Conservation (phyloP, 2,113 vertebrate genomes). For the Dicentrarchus labrax region DNA sequence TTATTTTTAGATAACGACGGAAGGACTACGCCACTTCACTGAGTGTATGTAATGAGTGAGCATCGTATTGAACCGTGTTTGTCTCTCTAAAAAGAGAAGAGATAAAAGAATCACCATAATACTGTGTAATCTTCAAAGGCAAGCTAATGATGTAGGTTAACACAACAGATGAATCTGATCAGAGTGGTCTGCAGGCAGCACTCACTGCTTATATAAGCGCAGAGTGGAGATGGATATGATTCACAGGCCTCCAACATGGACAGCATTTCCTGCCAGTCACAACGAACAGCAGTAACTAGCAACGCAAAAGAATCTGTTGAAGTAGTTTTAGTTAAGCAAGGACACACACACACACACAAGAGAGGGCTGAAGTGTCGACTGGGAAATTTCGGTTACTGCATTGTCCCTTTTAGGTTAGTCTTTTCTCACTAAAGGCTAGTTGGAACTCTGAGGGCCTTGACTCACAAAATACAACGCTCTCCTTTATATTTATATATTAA, state of each 20-base stretch:
- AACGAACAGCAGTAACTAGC: slow-evolving; percentile 6
- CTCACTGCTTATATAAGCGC: slow-evolving; percentile 68
- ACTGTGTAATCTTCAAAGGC: slow-evolving; percentile 36
- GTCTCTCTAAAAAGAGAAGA: not conserved
- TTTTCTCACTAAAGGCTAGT: not conserved
- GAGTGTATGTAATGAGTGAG: slow-evolving; percentile 17
- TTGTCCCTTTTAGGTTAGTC: not conserved
- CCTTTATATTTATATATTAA: not conserved
- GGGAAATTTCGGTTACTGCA: not conserved
- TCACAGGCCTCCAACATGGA: slow-evolving; percentile 62
- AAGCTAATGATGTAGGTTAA: slow-evolving; percentile 52
- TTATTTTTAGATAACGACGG: slow-evolving; percentile 53
- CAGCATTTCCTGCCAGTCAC: slow-evolving; percentile 30
- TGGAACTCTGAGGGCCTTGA: not conserved
- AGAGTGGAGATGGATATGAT: slow-evolving; percentile 61
- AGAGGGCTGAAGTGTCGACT: not conserved
- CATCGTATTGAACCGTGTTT: not conserved
- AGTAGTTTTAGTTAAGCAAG: too few species aligned
- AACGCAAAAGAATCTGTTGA: not conserved
- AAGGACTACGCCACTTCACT: slow-evolving; percentile 13
- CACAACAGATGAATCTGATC: slow-evolving; percentile 50
- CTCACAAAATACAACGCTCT: not conserved
- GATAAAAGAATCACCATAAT: slow-evolving; percentile 30
- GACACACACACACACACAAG: not conserved
- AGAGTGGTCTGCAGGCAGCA: slow-evolving; percentile 45